Evolutionary conservation across 2,113 vertebrate species (phyloP).

Genomic region (Arothron firmamentum): DNA sequence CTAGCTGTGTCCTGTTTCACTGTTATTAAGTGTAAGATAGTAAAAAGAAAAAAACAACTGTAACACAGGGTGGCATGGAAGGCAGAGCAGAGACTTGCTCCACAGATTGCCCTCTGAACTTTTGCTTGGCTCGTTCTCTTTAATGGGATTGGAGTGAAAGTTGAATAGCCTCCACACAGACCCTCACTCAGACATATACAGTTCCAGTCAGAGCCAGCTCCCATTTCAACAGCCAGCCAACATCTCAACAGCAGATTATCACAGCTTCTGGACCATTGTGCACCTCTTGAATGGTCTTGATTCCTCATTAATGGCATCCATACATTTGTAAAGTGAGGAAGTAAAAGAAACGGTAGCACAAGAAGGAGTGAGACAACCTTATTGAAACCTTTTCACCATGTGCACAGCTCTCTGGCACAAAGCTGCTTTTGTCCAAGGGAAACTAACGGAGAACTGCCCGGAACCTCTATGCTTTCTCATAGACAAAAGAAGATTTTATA

Average conservation of each 20-base stretch:
- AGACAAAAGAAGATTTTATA: conserved; percentile 3
- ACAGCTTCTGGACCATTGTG: conserved; percentile 58
- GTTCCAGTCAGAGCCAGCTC: conserved; percentile 42
- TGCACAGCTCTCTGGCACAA: conserved; percentile 50
- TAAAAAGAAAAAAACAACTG: neutral
- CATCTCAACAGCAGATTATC: conserved; percentile 63
- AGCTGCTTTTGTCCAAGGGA: conserved; percentile 64
- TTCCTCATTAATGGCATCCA: conserved; percentile 44
- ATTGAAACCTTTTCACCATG: conserved; percentile 59
- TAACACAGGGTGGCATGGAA: neutral
- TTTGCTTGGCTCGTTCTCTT: conserved; percentile 2
- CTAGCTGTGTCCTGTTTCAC: conserved; percentile 1
- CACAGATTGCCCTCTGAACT: conserved; percentile 20
- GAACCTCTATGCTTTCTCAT: conserved; percentile 16
- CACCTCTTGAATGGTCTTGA: conserved; percentile 51
- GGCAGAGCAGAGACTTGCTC: conserved; percentile 2
- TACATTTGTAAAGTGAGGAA: conserved; percentile 59
- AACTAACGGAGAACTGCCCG: conserved; percentile 40
- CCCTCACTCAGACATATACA: conserved; percentile 28
- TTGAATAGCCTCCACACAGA: conserved; percentile 44
- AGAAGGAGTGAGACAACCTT: conserved; percentile 54
- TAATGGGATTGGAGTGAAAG: conserved; percentile 47
- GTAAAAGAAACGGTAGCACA: conserved; percentile 51
- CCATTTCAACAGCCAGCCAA: conserved; percentile 47
- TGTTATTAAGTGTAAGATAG: conserved; percentile 13